phyloP scores from a whole-genome alignment of 2,888 invertebrate genomes.

The Pammene aurita region DNA sequence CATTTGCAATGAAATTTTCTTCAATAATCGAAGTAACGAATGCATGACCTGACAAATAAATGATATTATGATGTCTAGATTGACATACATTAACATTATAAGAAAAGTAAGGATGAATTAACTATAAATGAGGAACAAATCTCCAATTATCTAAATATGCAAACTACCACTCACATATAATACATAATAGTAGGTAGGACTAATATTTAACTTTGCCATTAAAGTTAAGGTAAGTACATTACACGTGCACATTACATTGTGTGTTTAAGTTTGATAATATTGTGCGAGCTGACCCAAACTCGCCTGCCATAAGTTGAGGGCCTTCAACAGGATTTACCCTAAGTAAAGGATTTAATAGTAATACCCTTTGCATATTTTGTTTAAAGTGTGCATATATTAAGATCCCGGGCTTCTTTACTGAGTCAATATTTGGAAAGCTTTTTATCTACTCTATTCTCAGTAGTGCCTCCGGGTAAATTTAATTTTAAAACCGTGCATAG shows the following conservation, averaged over 20 bases:
- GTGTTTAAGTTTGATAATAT: conserved; percentile 33
- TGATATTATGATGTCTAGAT: no score
- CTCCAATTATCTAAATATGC: no score
- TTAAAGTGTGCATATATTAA: conserved; percentile 40
- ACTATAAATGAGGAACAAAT: no score
- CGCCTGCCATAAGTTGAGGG: conserved; percentile 32
- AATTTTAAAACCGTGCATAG: conserved; percentile 10
- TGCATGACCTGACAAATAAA: no score
- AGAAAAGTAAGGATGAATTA: no score
- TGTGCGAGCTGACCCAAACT: conserved; percentile 35
- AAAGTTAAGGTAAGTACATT: neutral
- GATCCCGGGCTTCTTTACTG: conserved; percentile 32
- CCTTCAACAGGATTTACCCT: conserved; percentile 34
- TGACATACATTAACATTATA: no score
- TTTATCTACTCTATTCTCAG: conserved; percentile 16
- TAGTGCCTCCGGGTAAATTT: conserved; percentile 6
- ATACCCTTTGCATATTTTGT: conserved; percentile 42
- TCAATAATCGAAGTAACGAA: no score
- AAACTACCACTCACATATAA: no score
- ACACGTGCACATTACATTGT: conserved; percentile 11
- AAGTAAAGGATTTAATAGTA: conserved; percentile 42
- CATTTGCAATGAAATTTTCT: no score
- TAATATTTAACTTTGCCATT: neutral
- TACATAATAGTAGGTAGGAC: no score
- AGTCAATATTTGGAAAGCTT: conserved; percentile 32